Evolutionary conservation across 2,113 vertebrate genomes (phyloP).

Genomic region (Podiceps cristatus): DNA sequence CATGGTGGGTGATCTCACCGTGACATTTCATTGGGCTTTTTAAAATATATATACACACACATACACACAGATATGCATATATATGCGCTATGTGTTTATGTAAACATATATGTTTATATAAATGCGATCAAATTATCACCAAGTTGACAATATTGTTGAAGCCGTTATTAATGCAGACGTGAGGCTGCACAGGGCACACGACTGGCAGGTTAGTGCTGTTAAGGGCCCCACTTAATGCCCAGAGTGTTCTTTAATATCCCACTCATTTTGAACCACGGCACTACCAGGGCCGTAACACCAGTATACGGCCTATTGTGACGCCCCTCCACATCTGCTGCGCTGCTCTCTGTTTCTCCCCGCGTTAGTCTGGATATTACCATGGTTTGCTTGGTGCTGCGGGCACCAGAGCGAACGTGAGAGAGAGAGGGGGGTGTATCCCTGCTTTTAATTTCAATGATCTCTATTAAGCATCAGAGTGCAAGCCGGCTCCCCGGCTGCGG

Average conservation of each 20-base stretch:
- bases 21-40: not conserved
- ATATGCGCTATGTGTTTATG: too few relatives aligned
- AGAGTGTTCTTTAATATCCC: fast-evolving
- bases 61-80: fast-evolving
- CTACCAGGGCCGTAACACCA: not conserved
- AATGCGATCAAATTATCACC: not conserved
- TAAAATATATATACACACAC: too few relatives aligned
- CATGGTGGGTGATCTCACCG: fast-evolving
- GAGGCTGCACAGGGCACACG: not conserved
- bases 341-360: not conserved
- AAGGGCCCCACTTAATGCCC: not conserved
- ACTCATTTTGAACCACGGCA: fast-evolving
- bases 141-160: too few relatives aligned
- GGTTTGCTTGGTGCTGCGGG: not conserved
- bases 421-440: not conserved
- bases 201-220: not conserved
- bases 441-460: not conserved
- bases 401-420: not conserved
- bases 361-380: not conserved
- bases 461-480: not conserved
- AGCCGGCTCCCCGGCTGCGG: not conserved
- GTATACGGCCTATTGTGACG: fast-evolving
- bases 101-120: not conserved
- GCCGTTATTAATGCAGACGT: not conserved
- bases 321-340: not conserved